A percentile compares a stretch with the other conserved stretches of the same genome.
Conservation (phyloP, 2,888 invertebrate genomes). For the Drosophila mulleri region DNA sequence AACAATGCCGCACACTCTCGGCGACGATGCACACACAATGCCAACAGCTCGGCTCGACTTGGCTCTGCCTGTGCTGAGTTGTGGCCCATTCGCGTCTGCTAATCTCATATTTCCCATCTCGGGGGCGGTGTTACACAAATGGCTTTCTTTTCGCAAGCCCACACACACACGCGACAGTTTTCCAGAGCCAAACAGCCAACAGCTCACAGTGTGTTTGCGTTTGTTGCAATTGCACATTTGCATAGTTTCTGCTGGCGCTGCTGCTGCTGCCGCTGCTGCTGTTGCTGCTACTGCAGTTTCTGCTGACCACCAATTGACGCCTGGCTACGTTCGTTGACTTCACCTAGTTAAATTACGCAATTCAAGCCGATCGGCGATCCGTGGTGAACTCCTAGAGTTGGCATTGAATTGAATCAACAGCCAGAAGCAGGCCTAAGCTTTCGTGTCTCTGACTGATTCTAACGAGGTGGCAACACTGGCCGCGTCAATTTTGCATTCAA, state of each 20-base stretch:
- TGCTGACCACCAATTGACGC: constrained; percentile 1
- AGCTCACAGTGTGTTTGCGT: constrained; percentile 24
- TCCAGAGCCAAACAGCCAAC: not conserved
- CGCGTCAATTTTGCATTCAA: not conserved
- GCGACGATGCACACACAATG: constrained; percentile 11
- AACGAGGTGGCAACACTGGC: constrained; percentile 1
- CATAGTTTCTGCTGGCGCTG: not conserved
- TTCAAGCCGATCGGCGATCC: not conserved
- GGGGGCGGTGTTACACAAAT: constrained; percentile 26
- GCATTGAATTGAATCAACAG: constrained; percentile 5
- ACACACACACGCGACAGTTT: constrained; percentile 6
- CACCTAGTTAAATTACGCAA: constrained; percentile 14
- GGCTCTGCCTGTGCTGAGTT: not conserved
- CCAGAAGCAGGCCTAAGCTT: not conserved
- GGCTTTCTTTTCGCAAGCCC: constrained; percentile 17
- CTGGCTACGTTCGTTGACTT: constrained; percentile 41
- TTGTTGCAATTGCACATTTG: constrained; percentile 36
- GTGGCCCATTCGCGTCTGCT: constrained; percentile 9
- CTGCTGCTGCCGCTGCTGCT: too few relatives aligned
- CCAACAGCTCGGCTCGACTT: not conserved
- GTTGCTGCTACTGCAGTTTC: not conserved
- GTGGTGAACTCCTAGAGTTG: not conserved
- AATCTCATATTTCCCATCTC: constrained; percentile 22
- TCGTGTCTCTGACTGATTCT: not conserved
- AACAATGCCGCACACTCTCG: constrained; percentile 10